Percentiles rank a stretch among this genome's conserved stretches.
Conservation (phyloP, 2,888 invertebrate species). For the Euzetes globulus region DNA sequence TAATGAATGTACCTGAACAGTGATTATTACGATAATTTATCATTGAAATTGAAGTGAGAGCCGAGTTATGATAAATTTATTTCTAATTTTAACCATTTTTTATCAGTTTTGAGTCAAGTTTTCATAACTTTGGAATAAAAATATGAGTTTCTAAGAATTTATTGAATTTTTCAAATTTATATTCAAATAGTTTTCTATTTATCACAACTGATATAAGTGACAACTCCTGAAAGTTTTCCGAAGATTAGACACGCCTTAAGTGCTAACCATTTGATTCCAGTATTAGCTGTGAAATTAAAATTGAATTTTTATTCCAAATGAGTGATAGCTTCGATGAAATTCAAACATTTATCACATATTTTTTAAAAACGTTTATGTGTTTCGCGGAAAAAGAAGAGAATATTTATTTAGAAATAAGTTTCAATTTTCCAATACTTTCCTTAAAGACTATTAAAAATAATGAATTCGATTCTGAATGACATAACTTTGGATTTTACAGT, state of each 20-base stretch:
- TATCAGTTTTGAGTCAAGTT: too few species aligned
- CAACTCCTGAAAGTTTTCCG: too few species aligned
- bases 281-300: not conserved
- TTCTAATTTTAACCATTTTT: too few species aligned
- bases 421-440: not conserved
- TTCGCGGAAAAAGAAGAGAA: not conserved
- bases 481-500: not conserved
- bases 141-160: too few species aligned
- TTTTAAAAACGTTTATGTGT: not conserved
- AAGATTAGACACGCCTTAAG: not conserved
- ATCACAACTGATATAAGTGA: too few species aligned
- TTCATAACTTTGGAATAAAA: too few species aligned
- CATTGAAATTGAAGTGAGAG: too few species aligned
- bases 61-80: too few species aligned
- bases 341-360: constrained; percentile 2
- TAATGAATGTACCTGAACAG: too few species aligned
- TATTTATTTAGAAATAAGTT: not conserved
- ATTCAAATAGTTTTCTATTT: too few species aligned
- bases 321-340: not conserved
- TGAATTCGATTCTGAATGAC: not conserved
- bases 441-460: not conserved
- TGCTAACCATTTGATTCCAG: not conserved
- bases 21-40: too few species aligned
- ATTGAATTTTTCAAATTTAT: too few species aligned
- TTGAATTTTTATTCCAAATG: not conserved